Evolutionary conservation across 2,797 vertebrate species (phyloP).

Genomic region (Hydrolagus colliei): DNA sequence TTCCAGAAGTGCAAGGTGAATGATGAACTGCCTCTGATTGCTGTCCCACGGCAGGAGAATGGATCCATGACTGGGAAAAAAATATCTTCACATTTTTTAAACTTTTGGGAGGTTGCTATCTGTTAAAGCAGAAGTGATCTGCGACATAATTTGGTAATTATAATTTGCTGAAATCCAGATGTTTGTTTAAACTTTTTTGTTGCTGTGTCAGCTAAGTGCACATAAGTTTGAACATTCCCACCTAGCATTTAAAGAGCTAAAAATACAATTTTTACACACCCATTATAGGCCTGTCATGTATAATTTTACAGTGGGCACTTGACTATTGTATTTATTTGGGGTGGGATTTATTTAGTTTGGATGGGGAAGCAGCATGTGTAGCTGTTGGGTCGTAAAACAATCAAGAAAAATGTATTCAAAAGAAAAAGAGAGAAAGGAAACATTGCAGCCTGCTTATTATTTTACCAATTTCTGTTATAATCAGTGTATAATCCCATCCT

Average conservation of each 20-base stretch:
- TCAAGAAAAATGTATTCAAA: neutral
- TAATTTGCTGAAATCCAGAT: neutral
- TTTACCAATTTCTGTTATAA: neutral
- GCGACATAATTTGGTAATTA: constrained; percentile 4
- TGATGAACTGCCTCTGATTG: neutral
- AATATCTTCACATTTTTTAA: neutral
- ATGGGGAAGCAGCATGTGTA: neutral
- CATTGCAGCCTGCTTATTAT: neutral
- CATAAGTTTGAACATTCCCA: constrained; percentile 7
- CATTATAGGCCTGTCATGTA: constrained; percentile 2
- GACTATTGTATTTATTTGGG: constrained; percentile 13
- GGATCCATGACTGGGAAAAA: neutral
- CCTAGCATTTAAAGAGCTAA: constrained; percentile 17
- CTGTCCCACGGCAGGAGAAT: neutral
- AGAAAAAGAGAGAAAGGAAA: neutral
- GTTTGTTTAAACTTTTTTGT: constrained; percentile 2
- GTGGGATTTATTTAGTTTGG: constrained; percentile 17
- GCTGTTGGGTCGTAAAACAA: neutral
- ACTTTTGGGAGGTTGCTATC: neutral
- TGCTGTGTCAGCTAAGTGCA: constrained; percentile 2
- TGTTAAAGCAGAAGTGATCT: constrained; percentile 4
- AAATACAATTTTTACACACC: constrained; percentile 27
- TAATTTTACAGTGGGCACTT: constrained; percentile 14
- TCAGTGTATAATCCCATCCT: neutral
- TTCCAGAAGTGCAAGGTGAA: neutral